phyloP scores from a whole-genome alignment of 2,888 invertebrate genomes.

The Lottia gigantea region DNA sequence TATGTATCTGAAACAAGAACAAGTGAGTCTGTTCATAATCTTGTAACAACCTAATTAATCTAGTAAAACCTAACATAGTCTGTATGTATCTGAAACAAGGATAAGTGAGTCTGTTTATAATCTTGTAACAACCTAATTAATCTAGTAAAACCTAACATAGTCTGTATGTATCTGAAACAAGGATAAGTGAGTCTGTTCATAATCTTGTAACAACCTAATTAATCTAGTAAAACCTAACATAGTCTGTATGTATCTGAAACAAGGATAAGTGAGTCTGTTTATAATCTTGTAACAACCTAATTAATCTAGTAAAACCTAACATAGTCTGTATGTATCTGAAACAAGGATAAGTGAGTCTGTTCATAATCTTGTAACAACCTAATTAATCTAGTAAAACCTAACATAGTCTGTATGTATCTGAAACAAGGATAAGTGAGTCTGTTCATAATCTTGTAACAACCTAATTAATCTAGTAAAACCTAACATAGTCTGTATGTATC shows the following conservation, averaged over 20 bases:
- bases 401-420: conserved; percentile 70
- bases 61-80: conserved; percentile 77
- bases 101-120: conserved; percentile 70
- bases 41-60: conserved; percentile 75
- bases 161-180: conserved; percentile 68
- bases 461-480: conserved; percentile 79
- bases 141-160: conserved; percentile 76
- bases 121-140: conserved; percentile 75
- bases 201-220: no score
- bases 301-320: conserved; percentile 78
- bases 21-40: conserved; percentile 70
- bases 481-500: conserved; percentile 70
- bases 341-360: conserved; percentile 68
- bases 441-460: conserved; percentile 73
- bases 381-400: conserved; percentile 79
- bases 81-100: conserved; percentile 62
- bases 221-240: no score
- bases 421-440: conserved; percentile 54
- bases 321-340: conserved; percentile 70
- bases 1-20: conserved; percentile 48
- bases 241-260: no score
- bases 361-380: conserved; percentile 72
- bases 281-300: conserved; percentile 73
- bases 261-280: conserved; percentile 69
- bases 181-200: neutral